Conservation (phyloP, 2,797 vertebrate genomes). For the Rhinatrema bivittatum region DNA sequence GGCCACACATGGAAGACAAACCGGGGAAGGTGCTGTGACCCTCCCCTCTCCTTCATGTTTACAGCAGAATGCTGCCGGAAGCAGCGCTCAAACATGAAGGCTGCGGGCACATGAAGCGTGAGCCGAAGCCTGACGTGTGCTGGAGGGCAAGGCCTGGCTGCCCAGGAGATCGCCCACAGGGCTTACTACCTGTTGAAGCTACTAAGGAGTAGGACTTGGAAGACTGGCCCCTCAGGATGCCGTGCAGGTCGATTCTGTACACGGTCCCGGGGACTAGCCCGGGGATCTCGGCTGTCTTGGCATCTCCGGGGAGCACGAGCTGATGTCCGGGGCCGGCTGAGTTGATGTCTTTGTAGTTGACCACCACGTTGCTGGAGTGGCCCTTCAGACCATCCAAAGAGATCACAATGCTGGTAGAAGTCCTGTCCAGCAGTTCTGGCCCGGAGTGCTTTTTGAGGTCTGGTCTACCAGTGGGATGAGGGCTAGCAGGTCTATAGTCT, state of each 20-base stretch:
- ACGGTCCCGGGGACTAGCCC: constrained; percentile 38
- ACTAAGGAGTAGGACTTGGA: constrained; percentile 53
- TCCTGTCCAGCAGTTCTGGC: constrained; percentile 29
- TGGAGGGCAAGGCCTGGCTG: too few species aligned
- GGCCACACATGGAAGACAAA: too few species aligned
- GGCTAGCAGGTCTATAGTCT: too few species aligned
- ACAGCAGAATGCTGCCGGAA: too few species aligned
- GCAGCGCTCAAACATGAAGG: too few species aligned
- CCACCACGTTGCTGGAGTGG: constrained; percentile 39
- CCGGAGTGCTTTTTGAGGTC: constrained; percentile 19
- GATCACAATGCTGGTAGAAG: constrained; percentile 26
- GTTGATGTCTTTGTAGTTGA: constrained; percentile 34
- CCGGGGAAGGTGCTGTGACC: too few species aligned
- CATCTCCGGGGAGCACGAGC: constrained; percentile 30
- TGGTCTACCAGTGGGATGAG: neutral
- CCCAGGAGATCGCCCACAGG: too few species aligned
- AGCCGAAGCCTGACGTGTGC: too few species aligned
- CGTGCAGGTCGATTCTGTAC: constrained; percentile 51
- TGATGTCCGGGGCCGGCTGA: constrained; percentile 14
- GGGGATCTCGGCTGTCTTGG: constrained; percentile 24
- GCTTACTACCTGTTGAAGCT: constrained; percentile 56
- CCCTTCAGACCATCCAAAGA: constrained; percentile 43
- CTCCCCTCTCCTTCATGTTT: too few species aligned
- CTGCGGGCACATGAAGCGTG: too few species aligned
- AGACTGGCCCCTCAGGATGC: constrained; percentile 40